A percentile compares a stretch with the other conserved stretches of the same genome.
phyloP scores from a whole-genome alignment of 2,888 invertebrate species.

The Leptinotarsa rubiginosa region DNA sequence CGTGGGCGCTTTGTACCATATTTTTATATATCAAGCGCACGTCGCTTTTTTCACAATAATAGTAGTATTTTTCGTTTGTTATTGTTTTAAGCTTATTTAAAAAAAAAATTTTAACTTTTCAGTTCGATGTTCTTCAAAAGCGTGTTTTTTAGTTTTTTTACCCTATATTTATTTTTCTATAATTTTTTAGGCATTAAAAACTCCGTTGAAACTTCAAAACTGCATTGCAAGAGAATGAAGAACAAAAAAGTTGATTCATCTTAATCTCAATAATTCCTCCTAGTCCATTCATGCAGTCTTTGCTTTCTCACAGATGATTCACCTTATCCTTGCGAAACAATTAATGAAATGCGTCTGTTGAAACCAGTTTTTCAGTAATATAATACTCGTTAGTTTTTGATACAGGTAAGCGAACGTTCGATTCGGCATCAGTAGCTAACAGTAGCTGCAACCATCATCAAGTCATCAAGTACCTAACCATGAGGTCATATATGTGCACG shows the following conservation, averaged over 20 bases:
- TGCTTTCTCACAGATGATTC: slow-evolving; percentile 22
- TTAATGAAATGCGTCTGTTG: not conserved
- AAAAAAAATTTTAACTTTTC: too few relatives aligned
- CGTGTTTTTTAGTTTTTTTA: too few relatives aligned
- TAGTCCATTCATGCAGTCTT: not conserved
- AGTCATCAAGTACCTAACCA: not conserved
- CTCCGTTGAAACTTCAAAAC: too few relatives aligned
- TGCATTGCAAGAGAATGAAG: too few relatives aligned
- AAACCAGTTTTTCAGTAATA: slow-evolving; percentile 17
- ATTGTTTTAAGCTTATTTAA: too few relatives aligned
- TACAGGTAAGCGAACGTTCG: not conserved
- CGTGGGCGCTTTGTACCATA: too few relatives aligned
- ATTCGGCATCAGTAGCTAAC: slow-evolving; percentile 5
- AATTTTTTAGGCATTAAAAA: too few relatives aligned
- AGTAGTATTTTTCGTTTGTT: too few relatives aligned
- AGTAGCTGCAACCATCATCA: not conserved
- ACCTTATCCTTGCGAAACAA: slow-evolving; percentile 1
- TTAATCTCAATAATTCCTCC: not conserved
- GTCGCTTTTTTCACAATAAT: too few relatives aligned
- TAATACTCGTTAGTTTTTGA: not conserved
- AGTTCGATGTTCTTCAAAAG: too few relatives aligned
- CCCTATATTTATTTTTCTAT: too few relatives aligned
- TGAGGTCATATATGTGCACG: slow-evolving; percentile 1
- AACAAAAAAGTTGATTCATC: not conserved
- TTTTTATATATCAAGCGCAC: too few relatives aligned